Percentiles rank a stretch among this genome's conserved stretches.
Conservation (phyloP, 1,140 invertebrate genomes). For the Aphis gossypii region DNA sequence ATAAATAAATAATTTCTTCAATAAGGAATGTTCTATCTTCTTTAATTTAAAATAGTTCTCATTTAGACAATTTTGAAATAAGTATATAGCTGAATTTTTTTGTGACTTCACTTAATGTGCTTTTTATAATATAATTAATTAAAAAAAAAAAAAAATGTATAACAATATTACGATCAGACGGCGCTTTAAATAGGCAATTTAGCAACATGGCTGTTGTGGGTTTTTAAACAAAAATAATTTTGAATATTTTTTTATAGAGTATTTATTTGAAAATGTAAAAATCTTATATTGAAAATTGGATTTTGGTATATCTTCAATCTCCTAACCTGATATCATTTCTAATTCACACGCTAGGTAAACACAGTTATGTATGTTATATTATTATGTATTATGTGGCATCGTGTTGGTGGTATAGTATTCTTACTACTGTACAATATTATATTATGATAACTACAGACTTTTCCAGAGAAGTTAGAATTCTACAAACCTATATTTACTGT, state of each 20-base stretch:
- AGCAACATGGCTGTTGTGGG: neutral
- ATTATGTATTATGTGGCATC: neutral
- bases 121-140: too few species aligned
- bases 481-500: neutral
- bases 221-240: neutral
- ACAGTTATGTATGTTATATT: too few species aligned
- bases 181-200: neutral
- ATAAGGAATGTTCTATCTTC: too few species aligned
- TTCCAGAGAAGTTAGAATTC: neutral
- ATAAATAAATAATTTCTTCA: too few species aligned
- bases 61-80: neutral
- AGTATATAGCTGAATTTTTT: neutral
- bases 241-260: too few species aligned
- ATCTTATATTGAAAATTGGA: too few species aligned
- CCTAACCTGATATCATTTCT: too few species aligned
- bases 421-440: neutral
- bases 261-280: too few species aligned
- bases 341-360: too few species aligned
- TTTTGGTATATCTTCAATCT: too few species aligned
- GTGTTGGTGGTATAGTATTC: neutral
- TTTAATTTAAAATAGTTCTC: too few species aligned
- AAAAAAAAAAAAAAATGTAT: neutral
- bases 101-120: neutral
- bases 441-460: neutral
- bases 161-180: neutral